Evolutionary conservation across 1,140 invertebrate species (phyloP), one percentile per base, ranked within the genome.

Genomic region (Neoseiulus cucumeris): DNA sequence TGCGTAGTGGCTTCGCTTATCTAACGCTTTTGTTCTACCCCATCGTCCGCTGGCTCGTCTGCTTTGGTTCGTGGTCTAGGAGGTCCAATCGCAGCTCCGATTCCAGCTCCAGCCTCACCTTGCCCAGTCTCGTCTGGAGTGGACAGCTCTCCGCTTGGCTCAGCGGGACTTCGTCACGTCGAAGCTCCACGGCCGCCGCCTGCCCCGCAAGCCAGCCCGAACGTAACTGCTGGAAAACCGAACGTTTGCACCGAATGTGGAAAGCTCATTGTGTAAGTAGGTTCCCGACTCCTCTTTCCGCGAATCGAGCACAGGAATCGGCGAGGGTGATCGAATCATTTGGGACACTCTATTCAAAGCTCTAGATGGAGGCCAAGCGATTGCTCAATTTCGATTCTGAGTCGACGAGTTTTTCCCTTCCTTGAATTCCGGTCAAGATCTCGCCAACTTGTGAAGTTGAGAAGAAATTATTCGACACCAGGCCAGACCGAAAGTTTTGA

Each of bases 171-270:
- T 39, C 67, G 14, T 65, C 66, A 39, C 65, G 67, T 18, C 41
- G 59, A n/a, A 68, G 67, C 65, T 51, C 68, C 5, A 65, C 67
- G 33, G 67, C 66, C n/a, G 68, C 66, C 42, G 14, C 66, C 33
- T 6, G 17, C 14, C 65, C 68, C 64, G 67, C 64, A 1, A 30
- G 18, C 25, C 20, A 29, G 33, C 30, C 29, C 18, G 22, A 64
- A 66, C 41, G 18, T 33, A 2, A 51, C 29, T 12, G 29, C 55
- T 22, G 44, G 55, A n/a, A 65, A 64, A 74, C 87, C 89, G 77
- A 91, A 91, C 77, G 86, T 90, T 77, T 93, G 89, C 78, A 85
- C 86, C 67, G 88, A 91, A 72, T 93, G 89, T 79, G 88, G 91
- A 77, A 83, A 88, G 74, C 82, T 91, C 72, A 91, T 92, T 77